Percentiles rank a stretch among this genome's conserved stretches.
phyloP scores from a whole-genome alignment of 2,113 vertebrate genomes.

The Illadopsis cleaveri region DNA sequence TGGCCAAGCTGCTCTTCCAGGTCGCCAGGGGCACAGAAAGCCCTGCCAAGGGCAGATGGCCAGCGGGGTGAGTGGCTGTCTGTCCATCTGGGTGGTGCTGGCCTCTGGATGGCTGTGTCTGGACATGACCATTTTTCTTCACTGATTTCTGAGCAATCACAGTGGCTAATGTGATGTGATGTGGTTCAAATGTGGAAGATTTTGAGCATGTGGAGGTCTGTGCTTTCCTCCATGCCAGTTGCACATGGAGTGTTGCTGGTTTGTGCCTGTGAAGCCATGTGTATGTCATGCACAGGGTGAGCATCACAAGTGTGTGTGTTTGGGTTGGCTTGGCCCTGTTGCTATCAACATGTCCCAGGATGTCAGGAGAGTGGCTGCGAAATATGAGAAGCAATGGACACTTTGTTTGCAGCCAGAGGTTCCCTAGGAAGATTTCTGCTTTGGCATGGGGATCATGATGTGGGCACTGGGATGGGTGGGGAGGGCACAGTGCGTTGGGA shows the following conservation, averaged over 20 bases:
- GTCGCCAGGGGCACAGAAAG: fast-evolving
- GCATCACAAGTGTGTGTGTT: fast-evolving
- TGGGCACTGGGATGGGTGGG: not conserved
- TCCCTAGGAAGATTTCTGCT: not conserved
- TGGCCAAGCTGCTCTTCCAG: not conserved
- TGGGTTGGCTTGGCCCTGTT: fast-evolving
- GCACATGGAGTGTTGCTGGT: fast-evolving
- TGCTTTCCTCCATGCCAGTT: fast-evolving
- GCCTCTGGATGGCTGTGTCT: not conserved
- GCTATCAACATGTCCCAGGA: fast-evolving
- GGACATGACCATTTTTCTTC: fast-evolving
- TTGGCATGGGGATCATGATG: fast-evolving
- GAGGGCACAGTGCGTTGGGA: fast-evolving
- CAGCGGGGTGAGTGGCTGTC: fast-evolving
- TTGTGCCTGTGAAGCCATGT: fast-evolving
- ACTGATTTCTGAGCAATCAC: not conserved
- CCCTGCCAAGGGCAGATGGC: fast-evolving
- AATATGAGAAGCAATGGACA: fast-evolving
- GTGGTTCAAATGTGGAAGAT: not conserved
- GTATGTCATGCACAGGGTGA: fast-evolving
- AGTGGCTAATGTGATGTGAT: not conserved
- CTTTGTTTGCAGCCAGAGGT: fast-evolving
- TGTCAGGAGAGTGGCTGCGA: not conserved
- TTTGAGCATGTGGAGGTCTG: fast-evolving
- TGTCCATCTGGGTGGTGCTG: fast-evolving